Percentiles rank a stretch among this genome's conserved stretches.
Evolutionary conservation across 2,888 invertebrate genomes (phyloP).

Genomic region (Andrena fulva): DNA sequence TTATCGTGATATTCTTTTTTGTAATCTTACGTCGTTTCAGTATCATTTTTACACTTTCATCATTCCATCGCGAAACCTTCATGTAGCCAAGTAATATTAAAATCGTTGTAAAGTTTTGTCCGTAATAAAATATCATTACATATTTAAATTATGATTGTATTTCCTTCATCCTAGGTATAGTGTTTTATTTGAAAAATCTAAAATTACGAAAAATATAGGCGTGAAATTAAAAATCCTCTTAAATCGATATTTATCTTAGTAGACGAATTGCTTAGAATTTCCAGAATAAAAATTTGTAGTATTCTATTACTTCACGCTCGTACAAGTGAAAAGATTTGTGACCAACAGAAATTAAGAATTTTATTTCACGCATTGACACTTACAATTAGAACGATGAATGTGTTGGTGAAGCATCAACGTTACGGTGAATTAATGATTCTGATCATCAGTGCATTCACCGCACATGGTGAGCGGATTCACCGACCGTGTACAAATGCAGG

Average conservation of each 20-base stretch:
- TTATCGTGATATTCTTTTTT: constrained; percentile 49
- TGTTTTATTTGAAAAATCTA: neutral
- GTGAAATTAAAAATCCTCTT: neutral
- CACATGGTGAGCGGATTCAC: neutral
- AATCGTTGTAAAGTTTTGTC: constrained; percentile 57
- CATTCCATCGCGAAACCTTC: constrained; percentile 62
- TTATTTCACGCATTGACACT: neutral
- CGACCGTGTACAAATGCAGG: neutral
- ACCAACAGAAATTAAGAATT: no score
- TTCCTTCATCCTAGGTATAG: constrained; percentile 2
- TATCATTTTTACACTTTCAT: constrained; percentile 51
- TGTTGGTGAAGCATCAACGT: no score
- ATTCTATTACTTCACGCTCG: no score
- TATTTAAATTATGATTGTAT: constrained; percentile 21
- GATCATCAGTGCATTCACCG: neutral
- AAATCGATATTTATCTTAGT: neutral
- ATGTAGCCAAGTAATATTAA: constrained; percentile 39
- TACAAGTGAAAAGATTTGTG: no score
- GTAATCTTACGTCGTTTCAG: constrained; percentile 35
- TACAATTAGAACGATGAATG: neutral
- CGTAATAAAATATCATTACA: constrained; percentile 57
- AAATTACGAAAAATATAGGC: neutral
- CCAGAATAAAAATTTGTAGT: neutral
- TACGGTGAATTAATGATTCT: no score
- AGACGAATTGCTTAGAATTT: neutral